These are phyloP conservation scores for Sphenopsis melanotis DNA, from an alignment of 2,797 vertebrate genomes.

Conservation along the genomic window DNA sequence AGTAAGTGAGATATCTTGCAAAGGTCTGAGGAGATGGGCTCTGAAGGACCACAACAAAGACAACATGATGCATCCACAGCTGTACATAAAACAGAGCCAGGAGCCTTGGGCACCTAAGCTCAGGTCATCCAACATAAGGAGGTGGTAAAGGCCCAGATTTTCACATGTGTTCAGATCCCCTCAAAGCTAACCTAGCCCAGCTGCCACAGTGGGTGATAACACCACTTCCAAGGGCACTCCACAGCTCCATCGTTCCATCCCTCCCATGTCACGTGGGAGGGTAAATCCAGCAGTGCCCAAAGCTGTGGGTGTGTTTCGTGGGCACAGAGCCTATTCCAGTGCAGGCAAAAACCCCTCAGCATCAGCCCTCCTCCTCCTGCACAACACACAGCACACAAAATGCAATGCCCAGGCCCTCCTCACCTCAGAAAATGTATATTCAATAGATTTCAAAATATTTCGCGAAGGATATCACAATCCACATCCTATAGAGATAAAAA, in stretches of 20 bases:
- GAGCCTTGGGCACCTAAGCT: not conserved
- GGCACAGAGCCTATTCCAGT: not conserved
- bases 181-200: not conserved
- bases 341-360: not conserved
- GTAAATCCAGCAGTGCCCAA: not conserved
- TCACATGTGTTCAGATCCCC: not conserved
- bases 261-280: not conserved
- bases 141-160: not conserved
- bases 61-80: not conserved
- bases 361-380: not conserved
- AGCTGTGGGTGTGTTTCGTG: rapidly evolving
- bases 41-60: not conserved
- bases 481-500: not conserved
- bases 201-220: not conserved
- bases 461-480: not conserved
- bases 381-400: not conserved
- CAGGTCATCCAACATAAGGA: not conserved
- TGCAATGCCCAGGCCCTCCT: rapidly evolving
- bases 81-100: not conserved
- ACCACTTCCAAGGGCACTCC: rapidly evolving
- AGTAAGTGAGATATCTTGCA: not conserved
- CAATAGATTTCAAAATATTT: not conserved
- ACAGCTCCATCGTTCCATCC: not conserved
- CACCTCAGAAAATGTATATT: not conserved
- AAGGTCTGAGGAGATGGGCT: not conserved